A percentile compares a stretch with the other conserved stretches of the same genome.
These are phyloP conservation scores for Spheniscus mendiculus DNA, from an alignment of 2,113 vertebrate species.

Conservation along the genomic window DNA sequence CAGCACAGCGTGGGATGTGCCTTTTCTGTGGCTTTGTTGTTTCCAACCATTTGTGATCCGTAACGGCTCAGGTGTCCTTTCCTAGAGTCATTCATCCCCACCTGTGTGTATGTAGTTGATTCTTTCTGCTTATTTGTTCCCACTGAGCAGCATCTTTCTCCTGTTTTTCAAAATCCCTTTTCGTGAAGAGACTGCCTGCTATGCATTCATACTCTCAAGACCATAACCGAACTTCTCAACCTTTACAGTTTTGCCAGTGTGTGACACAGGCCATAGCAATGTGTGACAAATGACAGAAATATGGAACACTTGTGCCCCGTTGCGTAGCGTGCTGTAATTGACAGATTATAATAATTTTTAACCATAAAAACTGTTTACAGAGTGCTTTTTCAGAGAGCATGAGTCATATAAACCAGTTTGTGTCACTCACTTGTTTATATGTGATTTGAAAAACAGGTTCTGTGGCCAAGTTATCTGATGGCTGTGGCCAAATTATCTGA, in stretches of 20 bases:
- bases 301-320: slow-evolving; percentile 14
- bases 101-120: neutral
- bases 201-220: neutral
- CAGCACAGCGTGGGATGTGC: neutral
- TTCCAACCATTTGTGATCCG: neutral
- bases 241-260: slow-evolving; percentile 25
- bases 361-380: slow-evolving; percentile 19
- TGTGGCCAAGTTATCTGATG: neutral
- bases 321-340: neutral
- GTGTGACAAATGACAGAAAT: slow-evolving; percentile 63
- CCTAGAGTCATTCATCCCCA: neutral
- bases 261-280: slow-evolving; percentile 37
- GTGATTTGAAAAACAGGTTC: neutral
- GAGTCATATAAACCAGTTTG: slow-evolving; percentile 11
- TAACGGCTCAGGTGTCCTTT: neutral
- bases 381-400: neutral
- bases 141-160: neutral
- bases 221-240: neutral
- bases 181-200: neutral
- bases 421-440: neutral
- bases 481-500: neutral
- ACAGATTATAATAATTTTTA: neutral
- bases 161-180: neutral
- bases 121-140: neutral
- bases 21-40: neutral